Evolutionary conservation across 2,888 invertebrate species (phyloP).

Genomic region (Apamea epomidion): DNA sequence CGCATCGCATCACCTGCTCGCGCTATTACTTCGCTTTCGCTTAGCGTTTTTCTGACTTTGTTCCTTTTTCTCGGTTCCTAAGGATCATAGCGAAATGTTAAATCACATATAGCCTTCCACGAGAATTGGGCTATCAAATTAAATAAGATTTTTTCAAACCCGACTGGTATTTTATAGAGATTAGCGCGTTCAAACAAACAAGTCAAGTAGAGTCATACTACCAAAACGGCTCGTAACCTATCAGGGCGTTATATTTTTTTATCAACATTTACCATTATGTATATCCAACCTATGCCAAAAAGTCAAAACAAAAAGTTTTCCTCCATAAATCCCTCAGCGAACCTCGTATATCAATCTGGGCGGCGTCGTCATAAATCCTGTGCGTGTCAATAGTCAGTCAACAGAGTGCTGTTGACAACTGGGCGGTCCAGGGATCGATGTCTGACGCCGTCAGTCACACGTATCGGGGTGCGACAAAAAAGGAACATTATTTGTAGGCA

Average conservation of each 20-base stretch:
- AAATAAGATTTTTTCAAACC: neutral
- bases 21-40: neutral
- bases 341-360: slow-evolving; percentile 32
- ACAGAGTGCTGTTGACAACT: neutral
- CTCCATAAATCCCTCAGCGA: neutral
- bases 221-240: neutral
- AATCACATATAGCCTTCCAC: neutral
- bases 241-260: neutral
- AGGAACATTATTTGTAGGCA: neutral
- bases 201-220: neutral
- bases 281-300: neutral
- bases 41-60: neutral
- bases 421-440: slow-evolving; percentile 11
- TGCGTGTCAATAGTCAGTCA: slow-evolving; percentile 36
- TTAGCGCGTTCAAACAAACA: neutral
- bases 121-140: neutral
- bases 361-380: slow-evolving; percentile 27
- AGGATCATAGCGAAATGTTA: neutral
- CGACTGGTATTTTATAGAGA: neutral
- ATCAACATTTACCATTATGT: neutral
- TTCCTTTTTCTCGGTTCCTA: neutral
- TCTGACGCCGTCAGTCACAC: slow-evolving; percentile 11
- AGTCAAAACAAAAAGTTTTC: neutral
- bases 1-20: neutral
- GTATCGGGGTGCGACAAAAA: neutral